These are phyloP conservation scores for Carollia perspicillata DNA, from an alignment of 2,113 vertebrate species.

Conservation along the genomic window DNA sequence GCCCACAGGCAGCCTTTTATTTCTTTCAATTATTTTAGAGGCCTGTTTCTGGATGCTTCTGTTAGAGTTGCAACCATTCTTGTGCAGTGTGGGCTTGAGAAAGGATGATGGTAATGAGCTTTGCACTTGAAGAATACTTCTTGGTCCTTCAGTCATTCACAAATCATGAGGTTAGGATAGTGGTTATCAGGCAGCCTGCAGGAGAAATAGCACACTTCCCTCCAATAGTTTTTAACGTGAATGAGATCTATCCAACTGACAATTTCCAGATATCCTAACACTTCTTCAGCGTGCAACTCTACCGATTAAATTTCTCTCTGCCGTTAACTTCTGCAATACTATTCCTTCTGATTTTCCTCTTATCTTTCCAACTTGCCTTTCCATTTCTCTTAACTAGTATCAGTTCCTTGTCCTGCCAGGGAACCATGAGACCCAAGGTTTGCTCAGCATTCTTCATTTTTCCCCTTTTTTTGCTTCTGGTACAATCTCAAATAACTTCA, in stretches of 20 bases:
- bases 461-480: background rate
- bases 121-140: background rate
- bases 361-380: background rate
- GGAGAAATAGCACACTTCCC: background rate
- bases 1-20: background rate
- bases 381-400: background rate
- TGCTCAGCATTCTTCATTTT: background rate
- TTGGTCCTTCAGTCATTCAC: background rate
- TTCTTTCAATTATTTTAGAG: conserved; percentile 46
- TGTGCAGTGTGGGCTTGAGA: background rate
- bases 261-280: background rate
- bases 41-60: conserved; percentile 8
- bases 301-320: conserved; percentile 1
- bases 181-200: background rate
- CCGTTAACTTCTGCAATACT: background rate
- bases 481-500: background rate
- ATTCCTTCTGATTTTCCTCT: background rate
- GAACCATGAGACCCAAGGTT: background rate
- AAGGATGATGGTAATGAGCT: conserved; percentile 5
- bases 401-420: background rate
- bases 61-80: background rate
- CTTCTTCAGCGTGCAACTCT: background rate
- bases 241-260: background rate
- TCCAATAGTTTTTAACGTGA: background rate
- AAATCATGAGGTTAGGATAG: background rate